Conservation (phyloP, 1,140 invertebrate genomes). For the Trichonephila inaurata region DNA sequence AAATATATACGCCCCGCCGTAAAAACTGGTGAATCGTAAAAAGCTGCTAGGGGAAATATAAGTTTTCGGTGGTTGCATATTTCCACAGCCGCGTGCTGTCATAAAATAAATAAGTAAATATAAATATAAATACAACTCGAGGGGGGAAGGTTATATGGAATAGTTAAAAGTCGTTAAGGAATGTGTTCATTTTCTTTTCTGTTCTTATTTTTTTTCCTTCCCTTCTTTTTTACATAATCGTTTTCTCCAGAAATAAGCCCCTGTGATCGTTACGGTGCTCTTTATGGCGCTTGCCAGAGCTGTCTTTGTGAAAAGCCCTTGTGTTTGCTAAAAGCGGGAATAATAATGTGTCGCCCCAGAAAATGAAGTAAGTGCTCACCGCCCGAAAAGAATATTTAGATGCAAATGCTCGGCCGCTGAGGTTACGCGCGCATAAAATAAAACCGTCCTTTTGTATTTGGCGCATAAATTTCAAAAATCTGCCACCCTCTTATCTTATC, state of each 20-base stretch:
- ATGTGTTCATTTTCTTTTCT: not conserved
- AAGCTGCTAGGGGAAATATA: not conserved
- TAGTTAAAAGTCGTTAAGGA: constrained; percentile 12
- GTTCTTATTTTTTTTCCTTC: not conserved
- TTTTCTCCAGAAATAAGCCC: not conserved
- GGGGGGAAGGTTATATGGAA: not conserved
- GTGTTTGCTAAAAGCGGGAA: constrained; percentile 15
- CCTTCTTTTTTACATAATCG: not conserved
- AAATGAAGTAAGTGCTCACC: constrained; percentile 25
- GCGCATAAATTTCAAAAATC: not conserved
- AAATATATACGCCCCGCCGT: constrained; percentile 21
- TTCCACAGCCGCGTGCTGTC: not conserved
- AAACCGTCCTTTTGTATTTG: constrained; percentile 20
- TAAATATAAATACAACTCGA: not conserved
- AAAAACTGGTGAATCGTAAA: constrained; percentile 20
- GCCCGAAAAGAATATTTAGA: constrained; percentile 12
- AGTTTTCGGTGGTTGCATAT: constrained; percentile 22
- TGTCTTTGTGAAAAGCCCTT: not conserved
- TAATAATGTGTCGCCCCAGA: not conserved
- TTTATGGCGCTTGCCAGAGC: not conserved
- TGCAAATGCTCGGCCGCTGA: constrained; percentile 10
- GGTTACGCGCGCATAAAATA: constrained; percentile 12
- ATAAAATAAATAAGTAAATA: constrained; percentile 17
- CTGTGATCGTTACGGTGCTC: not conserved
- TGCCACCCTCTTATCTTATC: constrained; percentile 21